Percentiles rank a stretch among this genome's conserved stretches.
These are phyloP conservation scores for Girardinichthys multiradiatus DNA, from an alignment of 2,113 vertebrate genomes.

Conservation along the genomic window DNA sequence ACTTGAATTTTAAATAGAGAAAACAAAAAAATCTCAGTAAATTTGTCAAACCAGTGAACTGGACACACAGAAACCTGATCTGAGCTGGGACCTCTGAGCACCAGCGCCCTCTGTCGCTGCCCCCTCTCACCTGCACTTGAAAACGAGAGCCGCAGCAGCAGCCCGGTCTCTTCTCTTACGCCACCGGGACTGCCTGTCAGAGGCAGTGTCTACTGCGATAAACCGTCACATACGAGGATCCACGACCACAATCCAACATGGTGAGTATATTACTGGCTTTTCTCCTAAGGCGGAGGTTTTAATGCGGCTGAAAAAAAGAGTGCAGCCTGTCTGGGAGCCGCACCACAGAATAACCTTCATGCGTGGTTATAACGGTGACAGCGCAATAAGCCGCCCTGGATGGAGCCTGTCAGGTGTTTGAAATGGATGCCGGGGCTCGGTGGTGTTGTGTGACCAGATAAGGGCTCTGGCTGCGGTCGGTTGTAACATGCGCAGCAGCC, in stretches of 20 bases:
- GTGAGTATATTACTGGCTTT: slow-evolving; percentile 72
- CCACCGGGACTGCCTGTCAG: slow-evolving; percentile 76
- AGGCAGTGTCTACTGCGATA: slow-evolving; percentile 72
- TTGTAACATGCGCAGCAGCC: slow-evolving; percentile 40
- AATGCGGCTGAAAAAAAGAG: background rate
- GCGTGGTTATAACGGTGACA: background rate
- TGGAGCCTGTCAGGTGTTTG: slow-evolving; percentile 18
- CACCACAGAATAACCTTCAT: slow-evolving; percentile 6
- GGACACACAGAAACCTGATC: slow-evolving; percentile 14
- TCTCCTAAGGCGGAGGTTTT: accelerated
- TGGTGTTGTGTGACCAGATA: slow-evolving; percentile 15
- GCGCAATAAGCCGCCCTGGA: slow-evolving; percentile 20
- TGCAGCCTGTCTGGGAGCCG: background rate
- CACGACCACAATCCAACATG: slow-evolving; percentile 86
- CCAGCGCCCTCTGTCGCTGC: slow-evolving; percentile 40
- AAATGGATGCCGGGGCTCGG: slow-evolving; percentile 11
- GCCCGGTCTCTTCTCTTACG: slow-evolving; percentile 45
- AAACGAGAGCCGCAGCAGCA: slow-evolving; percentile 34
- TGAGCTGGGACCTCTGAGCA: background rate
- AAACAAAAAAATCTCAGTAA: background rate
- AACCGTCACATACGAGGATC: slow-evolving; percentile 20
- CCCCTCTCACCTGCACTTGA: background rate
- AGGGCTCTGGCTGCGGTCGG: background rate
- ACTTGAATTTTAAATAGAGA: background rate
- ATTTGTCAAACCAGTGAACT: background rate